A percentile compares a stretch with the other conserved stretches of the same genome.
phyloP scores from a whole-genome alignment of 2,113 vertebrate species.

The Centropus unirufus region DNA sequence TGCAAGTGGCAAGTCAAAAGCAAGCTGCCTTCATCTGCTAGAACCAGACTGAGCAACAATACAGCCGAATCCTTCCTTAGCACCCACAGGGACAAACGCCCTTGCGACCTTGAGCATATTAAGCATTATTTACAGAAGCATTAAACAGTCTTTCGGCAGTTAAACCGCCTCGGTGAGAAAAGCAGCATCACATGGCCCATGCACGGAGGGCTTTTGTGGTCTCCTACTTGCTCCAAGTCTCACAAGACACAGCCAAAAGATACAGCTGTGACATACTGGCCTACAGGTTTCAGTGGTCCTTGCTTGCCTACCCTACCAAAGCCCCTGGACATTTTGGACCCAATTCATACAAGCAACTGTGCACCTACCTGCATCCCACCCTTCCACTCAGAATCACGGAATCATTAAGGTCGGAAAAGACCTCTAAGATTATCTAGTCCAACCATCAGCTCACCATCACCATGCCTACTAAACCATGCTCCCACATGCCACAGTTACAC shows the following conservation, averaged over 20 bases:
- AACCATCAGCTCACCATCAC: no score
- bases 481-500: no score
- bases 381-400: neutral
- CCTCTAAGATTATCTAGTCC: no score
- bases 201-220: neutral
- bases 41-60: neutral
- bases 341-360: neutral
- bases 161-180: neutral
- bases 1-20: neutral
- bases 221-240: neutral
- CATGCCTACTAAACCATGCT: no score
- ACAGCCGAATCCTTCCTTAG: neutral
- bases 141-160: neutral
- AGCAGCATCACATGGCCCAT: accelerated
- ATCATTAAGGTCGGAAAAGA: no score
- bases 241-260: neutral
- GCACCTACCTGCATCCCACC: neutral
- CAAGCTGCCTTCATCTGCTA: neutral
- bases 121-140: neutral
- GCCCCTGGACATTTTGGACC: neutral
- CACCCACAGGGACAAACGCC: neutral
- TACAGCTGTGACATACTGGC: neutral
- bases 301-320: neutral
- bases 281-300: neutral
- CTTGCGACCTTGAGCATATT: neutral